phyloP scores from a whole-genome alignment of 35 echinoderm and acorn worm species.

The Nesometra sesokonis region DNA sequence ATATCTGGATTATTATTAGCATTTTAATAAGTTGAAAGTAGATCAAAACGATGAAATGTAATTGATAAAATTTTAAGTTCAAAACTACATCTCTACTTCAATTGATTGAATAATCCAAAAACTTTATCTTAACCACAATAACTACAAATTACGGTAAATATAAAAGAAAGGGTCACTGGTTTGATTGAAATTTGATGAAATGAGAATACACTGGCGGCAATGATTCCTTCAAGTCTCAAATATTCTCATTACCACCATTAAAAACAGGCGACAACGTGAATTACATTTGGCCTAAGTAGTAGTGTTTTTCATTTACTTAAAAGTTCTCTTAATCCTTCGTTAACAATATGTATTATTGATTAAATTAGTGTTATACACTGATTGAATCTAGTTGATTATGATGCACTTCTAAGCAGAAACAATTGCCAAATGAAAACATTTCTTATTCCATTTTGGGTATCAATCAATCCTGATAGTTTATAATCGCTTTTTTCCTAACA shows the following conservation, averaged over 20 bases:
- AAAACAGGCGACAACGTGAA: not conserved
- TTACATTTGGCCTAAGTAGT: not conserved
- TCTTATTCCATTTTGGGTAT: not conserved
- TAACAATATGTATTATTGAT: not conserved
- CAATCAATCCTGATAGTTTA: not conserved
- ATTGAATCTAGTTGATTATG: not conserved
- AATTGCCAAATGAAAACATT: not conserved
- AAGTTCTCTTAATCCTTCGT: not conserved
- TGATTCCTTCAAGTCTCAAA: not conserved
- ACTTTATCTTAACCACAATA: too few relatives aligned
- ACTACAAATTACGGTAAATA: too few relatives aligned
- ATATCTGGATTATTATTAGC: too few relatives aligned
- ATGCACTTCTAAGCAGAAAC: not conserved
- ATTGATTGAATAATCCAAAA: too few relatives aligned
- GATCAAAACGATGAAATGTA: too few relatives aligned
- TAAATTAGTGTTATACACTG: not conserved
- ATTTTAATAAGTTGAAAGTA: too few relatives aligned
- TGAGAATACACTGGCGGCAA: too few relatives aligned
- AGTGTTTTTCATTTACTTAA: not conserved
- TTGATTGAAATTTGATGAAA: too few relatives aligned
- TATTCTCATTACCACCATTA: not conserved
- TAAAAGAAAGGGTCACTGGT: too few relatives aligned
- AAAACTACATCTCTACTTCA: too few relatives aligned
- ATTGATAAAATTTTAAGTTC: too few relatives aligned
- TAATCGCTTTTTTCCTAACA: not conserved